Conservation (phyloP, 2,797 vertebrate genomes). For the Hydrophis major region DNA sequence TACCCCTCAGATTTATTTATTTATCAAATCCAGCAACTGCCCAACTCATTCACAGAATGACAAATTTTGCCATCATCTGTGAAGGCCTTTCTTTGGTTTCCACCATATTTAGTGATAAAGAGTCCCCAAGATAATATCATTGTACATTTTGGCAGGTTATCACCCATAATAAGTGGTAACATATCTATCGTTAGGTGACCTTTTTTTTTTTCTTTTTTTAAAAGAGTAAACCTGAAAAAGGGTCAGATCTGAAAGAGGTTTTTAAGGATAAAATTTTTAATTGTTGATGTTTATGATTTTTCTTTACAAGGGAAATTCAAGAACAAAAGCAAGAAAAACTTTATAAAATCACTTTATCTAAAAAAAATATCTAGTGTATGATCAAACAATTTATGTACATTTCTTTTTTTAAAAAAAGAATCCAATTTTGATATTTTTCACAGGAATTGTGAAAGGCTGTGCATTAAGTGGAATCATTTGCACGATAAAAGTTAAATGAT, state of each 20-base stretch:
- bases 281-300: background rate
- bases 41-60: background rate
- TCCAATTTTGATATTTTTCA: no score
- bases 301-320: background rate
- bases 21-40: background rate
- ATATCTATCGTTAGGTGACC: background rate
- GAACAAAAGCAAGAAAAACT: background rate
- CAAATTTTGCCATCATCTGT: background rate
- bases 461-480: no score
- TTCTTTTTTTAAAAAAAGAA: no score
- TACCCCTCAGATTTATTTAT: no score
- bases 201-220: no score
- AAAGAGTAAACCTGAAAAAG: background rate
- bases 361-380: background rate
- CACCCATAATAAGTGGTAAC: background rate
- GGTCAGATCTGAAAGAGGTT: background rate
- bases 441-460: no score
- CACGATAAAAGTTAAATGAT: no score
- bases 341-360: background rate
- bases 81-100: background rate
- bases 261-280: background rate
- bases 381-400: background rate
- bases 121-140: background rate
- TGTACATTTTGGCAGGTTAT: background rate
- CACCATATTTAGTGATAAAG: background rate